Percentiles rank a stretch among this genome's conserved stretches.
phyloP scores from a whole-genome alignment of 2,888 invertebrate genomes.

The Eilema depressum region DNA sequence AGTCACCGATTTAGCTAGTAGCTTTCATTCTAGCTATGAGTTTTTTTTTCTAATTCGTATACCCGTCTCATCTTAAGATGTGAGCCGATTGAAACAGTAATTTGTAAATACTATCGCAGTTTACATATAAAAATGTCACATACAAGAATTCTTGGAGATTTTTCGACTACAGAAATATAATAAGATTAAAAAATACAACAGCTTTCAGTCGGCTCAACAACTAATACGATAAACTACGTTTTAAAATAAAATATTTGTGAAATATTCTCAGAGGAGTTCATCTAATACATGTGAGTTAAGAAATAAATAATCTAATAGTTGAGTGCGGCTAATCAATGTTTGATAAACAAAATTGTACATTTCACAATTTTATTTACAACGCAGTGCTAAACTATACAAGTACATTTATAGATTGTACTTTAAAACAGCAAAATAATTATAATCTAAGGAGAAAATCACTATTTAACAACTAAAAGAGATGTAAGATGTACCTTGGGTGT shows the following conservation, averaged over 20 bases:
- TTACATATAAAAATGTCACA: background rate
- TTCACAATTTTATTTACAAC: conserved; percentile 51
- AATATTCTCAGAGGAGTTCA: conserved; percentile 34
- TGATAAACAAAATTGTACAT: conserved; percentile 47
- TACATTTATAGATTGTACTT: conserved; percentile 58
- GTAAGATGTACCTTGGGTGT: conserved; percentile 30
- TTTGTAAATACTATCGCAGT: background rate
- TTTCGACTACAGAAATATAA: conserved; percentile 36
- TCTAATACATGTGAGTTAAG: conserved; percentile 44
- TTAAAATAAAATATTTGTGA: conserved; percentile 22
- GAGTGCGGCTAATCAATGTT: conserved; percentile 36
- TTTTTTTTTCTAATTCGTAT: conserved; percentile 13
- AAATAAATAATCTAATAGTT: conserved; percentile 44
- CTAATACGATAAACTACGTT: conserved; percentile 30
- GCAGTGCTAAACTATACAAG: conserved; percentile 64
- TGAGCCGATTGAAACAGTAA: conserved; percentile 49
- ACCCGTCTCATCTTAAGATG: conserved; percentile 71
- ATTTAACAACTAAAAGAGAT: conserved; percentile 40
- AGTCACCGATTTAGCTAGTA: background rate
- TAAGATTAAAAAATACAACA: conserved; percentile 23
- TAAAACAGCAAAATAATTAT: conserved; percentile 47
- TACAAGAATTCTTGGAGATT: conserved; percentile 39
- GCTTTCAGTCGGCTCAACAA: conserved; percentile 51
- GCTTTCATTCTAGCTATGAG: background rate
- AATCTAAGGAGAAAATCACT: conserved; percentile 50